Base-by-base conservation (phyloP, 2,113 vertebrate genomes). In the Rhinogobius similis region DNA sequence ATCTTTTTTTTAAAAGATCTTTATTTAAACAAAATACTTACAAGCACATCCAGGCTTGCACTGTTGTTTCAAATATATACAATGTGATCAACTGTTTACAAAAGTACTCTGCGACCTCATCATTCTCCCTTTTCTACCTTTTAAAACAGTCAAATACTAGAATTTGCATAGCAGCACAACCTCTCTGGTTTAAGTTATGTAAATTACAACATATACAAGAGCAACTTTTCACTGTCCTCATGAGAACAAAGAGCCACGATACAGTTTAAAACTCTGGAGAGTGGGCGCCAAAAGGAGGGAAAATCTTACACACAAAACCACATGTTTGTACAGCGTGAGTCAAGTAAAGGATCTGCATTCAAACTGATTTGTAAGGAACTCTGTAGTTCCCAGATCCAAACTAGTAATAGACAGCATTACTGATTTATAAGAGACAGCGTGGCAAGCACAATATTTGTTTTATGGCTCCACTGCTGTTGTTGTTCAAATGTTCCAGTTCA, bases 241-340 rank as follows among this genome's bases (percentile, higher is more conserved):
- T 21, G 20, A 48, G 29, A 62, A 23, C 48, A 59, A 62, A 65
- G 46, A 64, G 58, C 68, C n/a, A 14, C 12, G 38, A 23, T n/a
- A 6, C 3, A 59, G 38, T 38, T 23, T 9, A 36, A 48, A 75
- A 46, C 43, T 23, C 48, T 32, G 6, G 21, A 81, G 72, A 55
- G 23, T 61, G 62, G 81, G 65, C 68, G 11, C 8, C 0, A 24
- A 67, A 68, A 65, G 72, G 67, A 68, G 16, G 88, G 82, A 84
- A 88, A 88, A 83, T 78, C 43, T 85, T 46, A 82, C 66, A 75
- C 68, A 83, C 68, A 67, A 56, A 82, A 75, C 81, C 85, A 71
- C 58, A 75, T 65, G 67, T 76, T 77, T 72, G 71, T 76, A 66
- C 61, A 84, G 70, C 0, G 32, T 89, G 87, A 89, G 76, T 87